Conservation (phyloP, 2,888 invertebrate species). For the Axea sp. region DNA sequence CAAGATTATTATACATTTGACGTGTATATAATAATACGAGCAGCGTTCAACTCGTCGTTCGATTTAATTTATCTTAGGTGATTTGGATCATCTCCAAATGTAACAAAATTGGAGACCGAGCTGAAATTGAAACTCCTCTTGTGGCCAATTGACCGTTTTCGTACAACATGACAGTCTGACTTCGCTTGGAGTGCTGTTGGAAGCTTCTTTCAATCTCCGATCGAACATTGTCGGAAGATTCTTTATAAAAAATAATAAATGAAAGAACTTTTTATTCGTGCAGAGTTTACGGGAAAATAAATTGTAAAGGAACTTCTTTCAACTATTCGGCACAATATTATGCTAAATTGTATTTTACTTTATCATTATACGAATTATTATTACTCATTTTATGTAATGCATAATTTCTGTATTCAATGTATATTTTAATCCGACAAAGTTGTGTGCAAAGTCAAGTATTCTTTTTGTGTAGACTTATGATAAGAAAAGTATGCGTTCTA, state of each 20-base stretch:
- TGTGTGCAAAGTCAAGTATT: too few species aligned
- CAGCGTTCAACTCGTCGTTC: constrained; percentile 12
- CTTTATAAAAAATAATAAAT: constrained; percentile 36
- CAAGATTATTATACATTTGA: background rate
- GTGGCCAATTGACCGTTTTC: constrained; percentile 38
- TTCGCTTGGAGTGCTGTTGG: constrained; percentile 12
- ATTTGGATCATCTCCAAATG: constrained; percentile 34
- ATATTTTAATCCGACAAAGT: too few species aligned
- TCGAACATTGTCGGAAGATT: constrained; percentile 8
- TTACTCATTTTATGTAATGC: too few species aligned
- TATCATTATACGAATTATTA: too few species aligned
- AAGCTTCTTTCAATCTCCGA: constrained; percentile 22
- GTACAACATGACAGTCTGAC: constrained; percentile 40
- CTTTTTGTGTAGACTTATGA: too few species aligned
- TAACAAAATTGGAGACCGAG: constrained; percentile 17
- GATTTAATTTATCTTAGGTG: constrained; percentile 22
- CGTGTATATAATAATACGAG: constrained; percentile 7
- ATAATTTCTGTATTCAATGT: too few species aligned
- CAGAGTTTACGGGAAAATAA: background rate
- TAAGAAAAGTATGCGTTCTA: too few species aligned
- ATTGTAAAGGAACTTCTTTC: too few species aligned
- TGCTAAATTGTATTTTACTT: too few species aligned
- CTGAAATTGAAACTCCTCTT: constrained; percentile 36
- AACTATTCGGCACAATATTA: too few species aligned
- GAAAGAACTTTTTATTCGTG: constrained; percentile 4